Evolutionary conservation across 1,140 invertebrate genomes (phyloP).

Genomic region (Drosophila pectinifera): DNA sequence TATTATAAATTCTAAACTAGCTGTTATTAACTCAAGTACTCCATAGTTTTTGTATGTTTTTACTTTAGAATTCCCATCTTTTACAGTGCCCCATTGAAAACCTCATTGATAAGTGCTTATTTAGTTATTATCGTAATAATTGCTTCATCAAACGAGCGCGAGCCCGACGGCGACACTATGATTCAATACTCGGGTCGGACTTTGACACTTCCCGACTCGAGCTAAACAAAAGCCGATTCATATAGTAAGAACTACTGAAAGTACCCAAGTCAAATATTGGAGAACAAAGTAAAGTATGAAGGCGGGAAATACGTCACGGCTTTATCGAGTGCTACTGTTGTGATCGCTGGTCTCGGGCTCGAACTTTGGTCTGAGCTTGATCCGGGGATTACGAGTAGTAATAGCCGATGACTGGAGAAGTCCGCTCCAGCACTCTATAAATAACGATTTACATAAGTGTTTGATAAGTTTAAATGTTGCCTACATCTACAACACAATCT

Average conservation of each 20-base stretch:
- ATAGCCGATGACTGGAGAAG: slow-evolving; percentile 9
- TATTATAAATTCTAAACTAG: no score
- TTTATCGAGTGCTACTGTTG: slow-evolving; percentile 39
- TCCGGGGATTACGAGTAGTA: slow-evolving; percentile 13
- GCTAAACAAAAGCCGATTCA: slow-evolving; percentile 57
- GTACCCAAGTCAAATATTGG: slow-evolving; percentile 41
- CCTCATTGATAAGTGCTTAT: slow-evolving; percentile 44
- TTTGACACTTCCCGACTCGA: slow-evolving; percentile 50
- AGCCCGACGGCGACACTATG: slow-evolving; percentile 35
- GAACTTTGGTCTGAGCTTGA: slow-evolving; percentile 29
- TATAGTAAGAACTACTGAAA: slow-evolving; percentile 11
- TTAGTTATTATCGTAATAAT: slow-evolving; percentile 70
- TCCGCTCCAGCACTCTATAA: slow-evolving; percentile 15
- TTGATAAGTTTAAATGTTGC: slow-evolving; percentile 55
- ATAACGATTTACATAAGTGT: slow-evolving; percentile 62
- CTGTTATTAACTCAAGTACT: no score
- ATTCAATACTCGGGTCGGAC: slow-evolving; percentile 52
- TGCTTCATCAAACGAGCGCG: slow-evolving; percentile 32
- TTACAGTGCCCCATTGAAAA: background rate
- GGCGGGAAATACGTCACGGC: slow-evolving; percentile 37
- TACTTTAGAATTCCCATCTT: background rate
- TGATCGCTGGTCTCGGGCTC: slow-evolving; percentile 11
- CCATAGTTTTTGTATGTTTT: background rate
- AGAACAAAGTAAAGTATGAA: slow-evolving; percentile 36
- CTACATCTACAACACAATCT: slow-evolving; percentile 46